Evolutionary conservation across 2,888 invertebrate genomes (phyloP), one percentile per base, ranked within the genome.

Genomic region (Rhagonycha fulva): DNA sequence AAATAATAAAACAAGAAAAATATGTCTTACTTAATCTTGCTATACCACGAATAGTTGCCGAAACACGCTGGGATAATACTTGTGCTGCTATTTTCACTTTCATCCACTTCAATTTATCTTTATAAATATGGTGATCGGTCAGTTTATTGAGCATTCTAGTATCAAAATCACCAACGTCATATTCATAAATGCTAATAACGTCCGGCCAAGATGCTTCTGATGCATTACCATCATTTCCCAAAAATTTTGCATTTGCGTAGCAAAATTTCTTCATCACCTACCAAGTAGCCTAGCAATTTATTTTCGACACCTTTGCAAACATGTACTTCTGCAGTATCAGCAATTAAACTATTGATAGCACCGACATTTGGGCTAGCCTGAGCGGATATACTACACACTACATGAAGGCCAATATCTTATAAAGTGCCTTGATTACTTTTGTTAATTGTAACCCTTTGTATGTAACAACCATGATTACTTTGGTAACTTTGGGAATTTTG

Each of bases 71-170:
- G 24, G 67, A 69, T 32, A 79, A 79, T 14, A 75, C 62, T n/a
- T 78, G 75, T 12, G 75, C 73, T 14, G 73, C 75, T n/a, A 60
- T 9, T 62, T 67, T 67, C 11, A 77, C 77, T 30, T 77, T 77
- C 76, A 78, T 78, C 74, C 67, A 74, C 14, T 74, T 72, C 12
- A 78, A 66, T 23, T 78, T 78, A 7, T 74, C 71, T 14, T 47
- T 62, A 28, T 72, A 74, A 10, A 76, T 61, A 72, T 76, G 76
- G 1, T n/a, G 5, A 61, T 79, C 75, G 1, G 74, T 75, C n/a
- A 77, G 24, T 71, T 74, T 73, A 11, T 68, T 70, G 9, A 62
- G 61, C 19, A 73, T 63, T 30, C 32, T 70, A 9, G 67, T 70
- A 47, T 79, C 73, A 14, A 12, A 9, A 61, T 23, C 71, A 12